Evolutionary conservation across 2,113 vertebrate species (phyloP).

Genomic region (Taurulus bubalis): DNA sequence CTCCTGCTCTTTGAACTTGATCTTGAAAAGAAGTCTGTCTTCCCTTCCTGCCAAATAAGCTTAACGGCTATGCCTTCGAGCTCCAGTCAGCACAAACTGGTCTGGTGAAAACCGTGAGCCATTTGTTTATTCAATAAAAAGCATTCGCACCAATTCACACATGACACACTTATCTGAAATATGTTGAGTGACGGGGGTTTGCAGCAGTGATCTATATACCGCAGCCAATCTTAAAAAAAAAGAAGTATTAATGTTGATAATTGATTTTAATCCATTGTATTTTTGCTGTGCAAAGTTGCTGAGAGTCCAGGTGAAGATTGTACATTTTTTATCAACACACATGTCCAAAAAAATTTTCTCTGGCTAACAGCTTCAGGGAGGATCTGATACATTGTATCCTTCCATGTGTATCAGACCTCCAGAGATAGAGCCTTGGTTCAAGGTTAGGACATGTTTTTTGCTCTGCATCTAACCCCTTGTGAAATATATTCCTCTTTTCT

Average conservation of each 20-base stretch:
- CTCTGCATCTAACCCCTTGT: not conserved
- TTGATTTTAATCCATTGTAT: not conserved
- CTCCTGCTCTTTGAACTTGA: conserved; percentile 81
- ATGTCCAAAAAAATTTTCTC: conserved; percentile 1
- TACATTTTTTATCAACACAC: not conserved
- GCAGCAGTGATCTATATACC: conserved; percentile 1
- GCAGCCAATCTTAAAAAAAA: not conserved
- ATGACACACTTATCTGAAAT: conserved; percentile 15
- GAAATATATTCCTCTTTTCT: conserved; percentile 6
- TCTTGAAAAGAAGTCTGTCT: conserved; percentile 80
- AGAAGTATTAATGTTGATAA: not conserved
- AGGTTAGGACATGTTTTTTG: conserved; percentile 54
- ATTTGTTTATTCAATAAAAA: conserved; percentile 23
- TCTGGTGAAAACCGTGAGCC: conserved; percentile 32
- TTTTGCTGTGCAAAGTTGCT: not conserved
- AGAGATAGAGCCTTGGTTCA: conserved; percentile 47
- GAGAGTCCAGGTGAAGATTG: not conserved
- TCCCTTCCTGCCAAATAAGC: conserved; percentile 75
- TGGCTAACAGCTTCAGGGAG: conserved; percentile 7
- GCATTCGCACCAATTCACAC: conserved; percentile 1
- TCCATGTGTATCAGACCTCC: conserved; percentile 29
- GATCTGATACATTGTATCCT: conserved; percentile 17
- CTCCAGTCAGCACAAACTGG: conserved; percentile 55
- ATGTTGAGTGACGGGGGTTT: conserved; percentile 24
- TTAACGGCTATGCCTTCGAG: conserved; percentile 72